These are phyloP conservation scores for Manis pentadactyla DNA, from an alignment of 2,797 vertebrate species.

Conservation along the genomic window DNA sequence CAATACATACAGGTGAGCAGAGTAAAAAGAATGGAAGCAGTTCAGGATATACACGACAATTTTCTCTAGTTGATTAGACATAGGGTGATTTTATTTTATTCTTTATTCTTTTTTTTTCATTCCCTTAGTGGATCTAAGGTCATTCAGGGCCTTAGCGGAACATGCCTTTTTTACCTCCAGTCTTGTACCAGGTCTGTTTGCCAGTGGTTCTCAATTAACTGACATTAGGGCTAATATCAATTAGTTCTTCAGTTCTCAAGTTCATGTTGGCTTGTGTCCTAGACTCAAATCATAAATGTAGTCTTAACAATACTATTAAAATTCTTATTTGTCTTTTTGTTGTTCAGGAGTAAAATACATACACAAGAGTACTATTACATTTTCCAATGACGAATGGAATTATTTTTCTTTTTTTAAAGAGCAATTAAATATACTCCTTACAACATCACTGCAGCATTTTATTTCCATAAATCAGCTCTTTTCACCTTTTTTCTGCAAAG, in stretches of 20 bases:
- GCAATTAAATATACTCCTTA: not conserved
- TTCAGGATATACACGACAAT: not conserved
- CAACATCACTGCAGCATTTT: not conserved
- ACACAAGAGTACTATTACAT: not conserved
- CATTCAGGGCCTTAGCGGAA: not conserved
- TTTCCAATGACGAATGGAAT: not conserved
- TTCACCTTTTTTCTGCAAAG: not conserved
- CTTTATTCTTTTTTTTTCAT: not conserved
- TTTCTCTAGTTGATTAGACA: not conserved
- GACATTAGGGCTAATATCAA: too few species aligned
- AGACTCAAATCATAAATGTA: not conserved
- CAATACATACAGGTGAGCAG: not conserved
- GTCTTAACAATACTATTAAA: not conserved
- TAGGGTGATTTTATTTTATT: not conserved
- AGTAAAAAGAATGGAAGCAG: not conserved
- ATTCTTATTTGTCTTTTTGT: not conserved
- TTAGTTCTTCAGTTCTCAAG: not conserved
- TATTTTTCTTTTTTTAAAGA: not conserved
- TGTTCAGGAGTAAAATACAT: not conserved
- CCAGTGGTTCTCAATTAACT: not conserved
- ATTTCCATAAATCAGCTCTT: not conserved
- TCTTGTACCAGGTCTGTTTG: not conserved
- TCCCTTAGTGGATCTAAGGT: not conserved
- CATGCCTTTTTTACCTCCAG: not conserved
- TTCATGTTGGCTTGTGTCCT: not conserved